These are phyloP conservation scores for Antheraea yamamai DNA, from an alignment of 2,888 invertebrate species.

Conservation along the genomic window DNA sequence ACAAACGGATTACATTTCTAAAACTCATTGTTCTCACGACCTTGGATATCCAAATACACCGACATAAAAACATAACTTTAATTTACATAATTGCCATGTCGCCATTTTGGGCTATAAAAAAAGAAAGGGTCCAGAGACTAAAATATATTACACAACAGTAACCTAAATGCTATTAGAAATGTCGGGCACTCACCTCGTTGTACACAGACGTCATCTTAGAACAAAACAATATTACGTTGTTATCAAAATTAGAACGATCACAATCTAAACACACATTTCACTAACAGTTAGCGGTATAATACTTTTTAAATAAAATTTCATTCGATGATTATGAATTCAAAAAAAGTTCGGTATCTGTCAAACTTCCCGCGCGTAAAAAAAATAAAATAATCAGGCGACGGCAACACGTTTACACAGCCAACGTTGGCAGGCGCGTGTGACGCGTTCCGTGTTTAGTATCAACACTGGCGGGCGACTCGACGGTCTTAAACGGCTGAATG, in stretches of 20 bases:
- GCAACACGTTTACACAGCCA: slow-evolving; percentile 58
- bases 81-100: slow-evolving; percentile 2
- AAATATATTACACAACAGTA: slow-evolving; percentile 68
- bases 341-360: slow-evolving; percentile 45
- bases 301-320: slow-evolving; percentile 19
- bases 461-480: slow-evolving; percentile 65
- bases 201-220: slow-evolving; percentile 73
- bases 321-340: slow-evolving; percentile 28
- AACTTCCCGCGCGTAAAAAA: slow-evolving; percentile 60
- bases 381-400: slow-evolving; percentile 54
- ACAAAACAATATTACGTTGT: slow-evolving; percentile 49
- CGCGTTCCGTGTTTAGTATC: slow-evolving; percentile 75
- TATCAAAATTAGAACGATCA: slow-evolving; percentile 56
- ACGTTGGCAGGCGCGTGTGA: slow-evolving; percentile 71
- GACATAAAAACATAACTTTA: background rate
- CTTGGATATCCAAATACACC: background rate
- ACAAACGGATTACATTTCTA: background rate
- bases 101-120: slow-evolving; percentile 1
- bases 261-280: slow-evolving; percentile 72
- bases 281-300: slow-evolving; percentile 29
- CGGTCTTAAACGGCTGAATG: slow-evolving; percentile 60
- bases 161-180: slow-evolving; percentile 71
- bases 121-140: slow-evolving; percentile 9
- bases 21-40: background rate
- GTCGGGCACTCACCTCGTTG: slow-evolving; percentile 77